Conservation (phyloP, 1,140 invertebrate genomes). For the Aphidius ervi region DNA sequence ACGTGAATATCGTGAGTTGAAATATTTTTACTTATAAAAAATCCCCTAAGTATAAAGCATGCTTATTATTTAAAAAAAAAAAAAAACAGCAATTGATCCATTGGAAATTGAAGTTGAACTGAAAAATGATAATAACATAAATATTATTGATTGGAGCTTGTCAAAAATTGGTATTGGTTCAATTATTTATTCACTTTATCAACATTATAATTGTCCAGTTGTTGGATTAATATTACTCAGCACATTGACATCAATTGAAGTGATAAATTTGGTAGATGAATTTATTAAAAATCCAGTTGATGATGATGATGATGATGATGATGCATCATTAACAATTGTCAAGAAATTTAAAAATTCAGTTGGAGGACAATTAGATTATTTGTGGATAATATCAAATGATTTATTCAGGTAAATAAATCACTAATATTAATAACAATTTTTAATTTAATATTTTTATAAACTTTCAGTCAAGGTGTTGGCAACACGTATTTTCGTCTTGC, state of each 20-base stretch:
- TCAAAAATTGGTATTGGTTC: conserved; percentile 21
- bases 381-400: conserved; percentile 17
- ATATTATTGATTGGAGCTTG: conserved; percentile 25
- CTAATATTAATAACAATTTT: not conserved
- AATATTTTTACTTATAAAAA: not conserved
- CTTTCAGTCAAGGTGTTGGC: conserved; percentile 25
- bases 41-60: too few species aligned
- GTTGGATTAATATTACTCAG: conserved; percentile 21
- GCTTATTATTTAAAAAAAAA: too few species aligned
- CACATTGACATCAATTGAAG: conserved; percentile 19
- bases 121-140: conserved; percentile 4
- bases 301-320: not conserved
- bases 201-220: conserved; percentile 21
- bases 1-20: conserved; percentile 30
- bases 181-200: conserved; percentile 29
- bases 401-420: conserved; percentile 24
- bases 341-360: not conserved
- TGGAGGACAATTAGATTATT: not conserved
- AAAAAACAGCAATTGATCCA: conserved; percentile 30
- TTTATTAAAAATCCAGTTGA: not conserved
- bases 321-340: conserved; percentile 1
- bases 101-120: conserved; percentile 27
- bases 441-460: not conserved
- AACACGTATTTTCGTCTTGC: conserved; percentile 28
- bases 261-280: not conserved